Evolutionary conservation across 2,888 invertebrate species (phyloP).

Genomic region (Polymixis flavicincta): DNA sequence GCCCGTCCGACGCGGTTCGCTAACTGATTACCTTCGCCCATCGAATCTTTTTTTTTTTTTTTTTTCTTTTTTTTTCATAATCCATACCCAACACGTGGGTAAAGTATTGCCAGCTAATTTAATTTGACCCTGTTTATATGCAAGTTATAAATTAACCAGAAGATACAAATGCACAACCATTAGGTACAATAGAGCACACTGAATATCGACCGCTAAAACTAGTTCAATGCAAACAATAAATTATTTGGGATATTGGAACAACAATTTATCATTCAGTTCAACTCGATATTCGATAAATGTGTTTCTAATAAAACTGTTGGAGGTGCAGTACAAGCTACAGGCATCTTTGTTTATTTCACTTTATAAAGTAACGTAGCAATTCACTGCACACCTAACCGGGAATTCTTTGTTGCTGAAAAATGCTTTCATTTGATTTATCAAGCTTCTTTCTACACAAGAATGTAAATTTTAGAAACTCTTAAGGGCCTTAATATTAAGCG

Average conservation of each 20-base stretch:
- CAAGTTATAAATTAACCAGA: slow-evolving; percentile 1
- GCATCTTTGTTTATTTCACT: slow-evolving; percentile 52
- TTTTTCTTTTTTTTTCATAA: too few relatives aligned
- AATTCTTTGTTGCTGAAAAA: slow-evolving; percentile 44
- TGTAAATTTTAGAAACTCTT: slow-evolving; percentile 12
- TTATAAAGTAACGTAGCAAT: slow-evolving; percentile 33
- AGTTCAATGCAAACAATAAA: slow-evolving; percentile 15
- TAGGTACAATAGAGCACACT: background rate
- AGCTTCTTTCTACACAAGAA: slow-evolving; percentile 10
- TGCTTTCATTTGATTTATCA: slow-evolving; percentile 37
- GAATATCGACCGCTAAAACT: slow-evolving; percentile 24
- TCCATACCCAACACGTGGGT: too few relatives aligned
- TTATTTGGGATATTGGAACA: slow-evolving; percentile 40
- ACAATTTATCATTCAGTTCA: slow-evolving; percentile 53
- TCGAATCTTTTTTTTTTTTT: too few relatives aligned
- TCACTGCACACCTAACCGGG: slow-evolving; percentile 14
- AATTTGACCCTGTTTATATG: background rate
- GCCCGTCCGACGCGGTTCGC: too few relatives aligned
- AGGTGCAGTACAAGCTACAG: slow-evolving; percentile 24
- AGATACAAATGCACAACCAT: slow-evolving; percentile 16
- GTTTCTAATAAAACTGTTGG: slow-evolving; percentile 45
- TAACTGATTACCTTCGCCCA: too few relatives aligned
- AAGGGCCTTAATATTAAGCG: too few relatives aligned
- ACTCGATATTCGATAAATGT: slow-evolving; percentile 40
- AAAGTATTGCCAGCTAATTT: too few relatives aligned